A percentile compares a stretch with the other conserved stretches of the same genome.
Evolutionary conservation across 2,888 invertebrate genomes (phyloP).

Genomic region (Agrilus cyanescens): DNA sequence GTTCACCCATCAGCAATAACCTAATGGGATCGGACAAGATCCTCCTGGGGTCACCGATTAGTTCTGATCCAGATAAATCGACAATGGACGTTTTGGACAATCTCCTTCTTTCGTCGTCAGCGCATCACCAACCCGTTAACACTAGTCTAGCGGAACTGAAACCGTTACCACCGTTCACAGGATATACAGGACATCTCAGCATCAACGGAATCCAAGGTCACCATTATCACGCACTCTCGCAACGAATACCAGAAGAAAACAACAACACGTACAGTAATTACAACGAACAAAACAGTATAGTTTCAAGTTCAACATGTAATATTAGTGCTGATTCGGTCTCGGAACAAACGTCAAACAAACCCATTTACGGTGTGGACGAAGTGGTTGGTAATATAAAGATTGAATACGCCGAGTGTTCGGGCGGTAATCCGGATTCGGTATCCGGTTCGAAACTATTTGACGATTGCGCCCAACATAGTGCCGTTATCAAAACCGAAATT

Average conservation of each 20-base stretch:
- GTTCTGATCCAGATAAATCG: constrained; percentile 37
- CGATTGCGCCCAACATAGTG: constrained; percentile 42
- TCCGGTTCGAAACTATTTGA: constrained; percentile 40
- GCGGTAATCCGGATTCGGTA: constrained; percentile 43
- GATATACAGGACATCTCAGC: constrained; percentile 73
- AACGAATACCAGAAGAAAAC: constrained; percentile 61
- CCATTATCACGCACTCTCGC: constrained; percentile 77
- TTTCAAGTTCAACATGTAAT: constrained; percentile 59
- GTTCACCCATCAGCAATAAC: constrained; percentile 35
- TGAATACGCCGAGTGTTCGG: constrained; percentile 34
- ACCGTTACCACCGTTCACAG: constrained; percentile 75
- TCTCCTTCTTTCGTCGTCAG: constrained; percentile 39
- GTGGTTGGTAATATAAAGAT: constrained; percentile 27
- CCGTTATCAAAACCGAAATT: constrained; percentile 43
- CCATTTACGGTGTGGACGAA: constrained; percentile 40
- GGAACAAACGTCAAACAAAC: constrained; percentile 34
- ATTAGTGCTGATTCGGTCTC: constrained; percentile 47
- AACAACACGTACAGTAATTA: constrained; percentile 46
- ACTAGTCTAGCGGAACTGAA: constrained; percentile 71
- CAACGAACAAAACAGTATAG: constrained; percentile 55
- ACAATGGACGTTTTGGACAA: constrained; percentile 62
- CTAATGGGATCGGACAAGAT: constrained; percentile 35
- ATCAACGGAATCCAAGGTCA: constrained; percentile 82
- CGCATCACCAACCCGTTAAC: constrained; percentile 35
- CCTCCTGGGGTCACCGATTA: constrained; percentile 35